These are phyloP conservation scores for Stenolophus ochropezus DNA, from an alignment of 2,888 invertebrate species.

Conservation along the genomic window DNA sequence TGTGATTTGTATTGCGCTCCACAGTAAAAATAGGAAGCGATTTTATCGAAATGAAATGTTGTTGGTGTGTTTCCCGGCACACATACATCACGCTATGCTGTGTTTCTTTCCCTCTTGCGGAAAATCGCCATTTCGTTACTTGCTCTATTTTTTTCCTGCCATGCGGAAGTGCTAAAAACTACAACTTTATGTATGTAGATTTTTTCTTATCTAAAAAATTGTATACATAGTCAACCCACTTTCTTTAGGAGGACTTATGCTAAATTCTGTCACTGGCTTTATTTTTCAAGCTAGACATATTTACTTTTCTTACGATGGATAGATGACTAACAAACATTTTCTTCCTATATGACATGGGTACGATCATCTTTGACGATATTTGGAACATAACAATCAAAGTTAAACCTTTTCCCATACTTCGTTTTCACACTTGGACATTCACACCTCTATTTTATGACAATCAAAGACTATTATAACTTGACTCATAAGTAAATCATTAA, in stretches of 20 bases:
- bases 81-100: slow-evolving; percentile 24
- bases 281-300: not conserved
- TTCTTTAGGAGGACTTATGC: slow-evolving; percentile 24
- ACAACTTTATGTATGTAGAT: slow-evolving; percentile 34
- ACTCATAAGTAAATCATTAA: too few species aligned
- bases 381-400: too few species aligned
- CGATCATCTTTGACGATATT: too few species aligned
- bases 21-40: slow-evolving; percentile 15
- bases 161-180: slow-evolving; percentile 34
- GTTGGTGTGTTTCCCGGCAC: slow-evolving; percentile 18
- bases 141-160: not conserved
- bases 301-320: slow-evolving; percentile 1
- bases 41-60: slow-evolving; percentile 38
- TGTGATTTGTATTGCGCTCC: slow-evolving; percentile 20
- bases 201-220: slow-evolving; percentile 39
- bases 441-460: too few species aligned
- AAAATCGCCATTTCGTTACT: slow-evolving; percentile 21
- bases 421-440: too few species aligned
- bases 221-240: slow-evolving; percentile 28
- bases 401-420: too few species aligned
- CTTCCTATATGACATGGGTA: too few species aligned
- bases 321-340: slow-evolving; percentile 12
- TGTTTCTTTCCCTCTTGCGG: slow-evolving; percentile 12
- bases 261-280: slow-evolving; percentile 10
- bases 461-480: too few species aligned